Percentiles rank a stretch among this genome's conserved stretches.
These are phyloP conservation scores for Pediacus dermestoides DNA, from an alignment of 2,888 invertebrate genomes.

Conservation along the genomic window DNA sequence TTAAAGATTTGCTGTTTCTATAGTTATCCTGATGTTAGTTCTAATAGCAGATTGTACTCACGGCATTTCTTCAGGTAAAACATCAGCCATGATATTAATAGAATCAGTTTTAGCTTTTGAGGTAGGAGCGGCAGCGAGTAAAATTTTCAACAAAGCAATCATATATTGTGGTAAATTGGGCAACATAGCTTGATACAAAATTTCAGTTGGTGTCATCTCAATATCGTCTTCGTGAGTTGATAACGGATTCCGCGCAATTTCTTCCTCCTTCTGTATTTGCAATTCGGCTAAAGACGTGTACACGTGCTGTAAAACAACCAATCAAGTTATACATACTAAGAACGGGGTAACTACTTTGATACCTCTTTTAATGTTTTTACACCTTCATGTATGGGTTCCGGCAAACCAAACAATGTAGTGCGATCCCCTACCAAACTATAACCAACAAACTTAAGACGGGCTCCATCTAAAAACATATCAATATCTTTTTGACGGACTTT, in stretches of 20 bases:
- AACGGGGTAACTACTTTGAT: no score
- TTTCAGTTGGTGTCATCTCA: constrained; percentile 79
- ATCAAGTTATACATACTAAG: constrained; percentile 1
- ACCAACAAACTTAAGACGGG: constrained; percentile 92
- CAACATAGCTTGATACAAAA: constrained; percentile 89
- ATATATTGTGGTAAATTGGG: constrained; percentile 96
- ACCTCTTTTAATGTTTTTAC: constrained; percentile 81
- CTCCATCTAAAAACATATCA: constrained; percentile 85
- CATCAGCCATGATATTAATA: constrained; percentile 97
- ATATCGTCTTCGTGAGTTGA: constrained; percentile 79
- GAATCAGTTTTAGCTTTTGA: constrained; percentile 98
- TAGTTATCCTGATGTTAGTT: no score
- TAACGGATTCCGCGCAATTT: constrained; percentile 86
- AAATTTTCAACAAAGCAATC: constrained; percentile 93
- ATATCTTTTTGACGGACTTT: constrained; percentile 88
- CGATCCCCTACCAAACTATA: constrained; percentile 85
- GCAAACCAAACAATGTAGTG: constrained; percentile 88
- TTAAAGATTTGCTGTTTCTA: no score
- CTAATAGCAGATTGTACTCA: constrained; percentile 53
- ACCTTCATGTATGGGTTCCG: constrained; percentile 95
- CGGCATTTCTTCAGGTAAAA: constrained; percentile 96
- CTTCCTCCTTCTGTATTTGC: constrained; percentile 87
- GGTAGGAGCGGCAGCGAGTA: constrained; percentile 97
- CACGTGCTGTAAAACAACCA: constrained; percentile 64
- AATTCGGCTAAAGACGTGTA: constrained; percentile 91